Base-by-base conservation (phyloP, 2,888 invertebrate genomes). In the Oxyscelio sp. region DNA sequence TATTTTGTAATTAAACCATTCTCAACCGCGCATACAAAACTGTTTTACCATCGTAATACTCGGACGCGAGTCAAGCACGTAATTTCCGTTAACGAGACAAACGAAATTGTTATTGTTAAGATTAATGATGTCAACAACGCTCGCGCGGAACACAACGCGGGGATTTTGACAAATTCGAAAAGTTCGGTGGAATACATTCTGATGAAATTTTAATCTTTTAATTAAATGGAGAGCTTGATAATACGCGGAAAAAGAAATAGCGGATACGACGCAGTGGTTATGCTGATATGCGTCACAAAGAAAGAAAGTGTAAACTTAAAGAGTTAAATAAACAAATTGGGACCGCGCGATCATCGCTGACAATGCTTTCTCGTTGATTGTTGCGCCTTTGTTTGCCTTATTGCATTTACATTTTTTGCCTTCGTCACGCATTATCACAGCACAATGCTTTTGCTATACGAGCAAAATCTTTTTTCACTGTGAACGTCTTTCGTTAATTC, bases 41-140 rank as follows among this genome's bases (percentile, higher is more conserved):
- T 70, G 56, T 70, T 65, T 50, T 21, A 22, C 48, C 61, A 43
- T 48, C 21, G 63, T 43, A 61, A 74, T 74, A 56, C 45, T 52
- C 45, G 81, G 27, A 73, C 58, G 66, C 8, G 21, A 75, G 24
- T 82, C 68, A 63, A 75, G 82, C 75, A 77, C 83, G 83, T 83
- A 71, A 83, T 83, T 83, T 58, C 38, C 58, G 71, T 77, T 71
- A 83, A 83, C 83, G 83, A 83, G 83, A 83, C 83, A 83, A 83
- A 83, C 83, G 71, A 83, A 83, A 71, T 83, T 83, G 83, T 83
- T 83, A 65, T 83, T 83, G 83, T 83, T 77, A 52, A 83, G 73
- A 82, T 82, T 77, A 77, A 82, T 82, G 82, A 77, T 65, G 82
- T 65, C 27, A 66, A 61, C 52, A 15, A 43, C 5, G 54, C 52